Evolutionary conservation across 2,888 invertebrate species (phyloP).

Genomic region (Melipona beecheii): DNA sequence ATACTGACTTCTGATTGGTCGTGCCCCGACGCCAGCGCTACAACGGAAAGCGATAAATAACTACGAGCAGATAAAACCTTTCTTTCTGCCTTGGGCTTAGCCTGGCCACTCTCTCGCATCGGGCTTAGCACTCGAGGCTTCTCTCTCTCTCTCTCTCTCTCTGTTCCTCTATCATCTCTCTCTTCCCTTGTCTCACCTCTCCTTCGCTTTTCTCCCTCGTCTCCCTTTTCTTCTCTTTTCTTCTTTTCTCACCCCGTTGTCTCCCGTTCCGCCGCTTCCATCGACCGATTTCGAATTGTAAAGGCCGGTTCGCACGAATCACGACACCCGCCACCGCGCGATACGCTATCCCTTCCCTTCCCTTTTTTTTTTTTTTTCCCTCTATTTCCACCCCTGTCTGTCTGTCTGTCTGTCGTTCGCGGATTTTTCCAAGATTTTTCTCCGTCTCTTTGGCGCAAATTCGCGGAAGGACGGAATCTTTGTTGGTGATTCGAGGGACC

Average conservation of each 20-base stretch:
- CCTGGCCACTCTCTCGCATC: conserved; percentile 71
- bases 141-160: conserved; percentile 21
- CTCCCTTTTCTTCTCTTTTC: conserved; percentile 8
- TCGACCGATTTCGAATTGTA: conserved; percentile 70
- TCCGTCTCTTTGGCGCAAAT: background rate
- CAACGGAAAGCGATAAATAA: conserved; percentile 84
- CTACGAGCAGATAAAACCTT: conserved; percentile 83
- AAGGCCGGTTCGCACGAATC: conserved; percentile 69
- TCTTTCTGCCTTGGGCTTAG: conserved; percentile 79
- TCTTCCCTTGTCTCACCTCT: conserved; percentile 38
- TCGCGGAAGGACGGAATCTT: conserved; percentile 20
- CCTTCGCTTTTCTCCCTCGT: background rate
- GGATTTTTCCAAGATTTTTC: background rate
- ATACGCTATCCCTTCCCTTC: conserved; percentile 29
- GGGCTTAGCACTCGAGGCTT: conserved; percentile 71
- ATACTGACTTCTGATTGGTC: conserved; percentile 84
- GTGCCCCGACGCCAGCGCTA: conserved; percentile 82
- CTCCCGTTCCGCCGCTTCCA: conserved; percentile 55
- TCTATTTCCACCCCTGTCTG: background rate
- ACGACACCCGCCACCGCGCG: conserved; percentile 64
- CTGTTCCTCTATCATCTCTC: conserved; percentile 20
- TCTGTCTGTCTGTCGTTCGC: background rate
- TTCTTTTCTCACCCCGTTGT: conserved; percentile 55
- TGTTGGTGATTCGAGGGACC: background rate
- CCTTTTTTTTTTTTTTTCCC: too few species aligned